Evolutionary conservation across 2,797 vertebrate species (phyloP).

Genomic region (Premnoplex brunnescens): DNA sequence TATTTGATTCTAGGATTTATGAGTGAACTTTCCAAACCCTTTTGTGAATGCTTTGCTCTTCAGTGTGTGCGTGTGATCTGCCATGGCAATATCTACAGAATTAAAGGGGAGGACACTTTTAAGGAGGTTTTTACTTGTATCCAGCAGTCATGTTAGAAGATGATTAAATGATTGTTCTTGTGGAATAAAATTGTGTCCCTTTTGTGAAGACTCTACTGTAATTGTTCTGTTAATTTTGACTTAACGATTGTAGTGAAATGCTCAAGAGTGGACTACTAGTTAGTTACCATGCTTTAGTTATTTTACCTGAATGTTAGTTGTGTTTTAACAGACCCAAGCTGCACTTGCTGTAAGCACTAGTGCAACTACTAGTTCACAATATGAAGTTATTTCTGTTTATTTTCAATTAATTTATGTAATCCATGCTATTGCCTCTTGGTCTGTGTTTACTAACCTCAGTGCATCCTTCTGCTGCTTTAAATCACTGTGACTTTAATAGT

Average conservation of each 20-base stretch:
- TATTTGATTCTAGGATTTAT: not conserved
- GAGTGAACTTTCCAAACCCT: not conserved
- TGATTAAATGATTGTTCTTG: not conserved
- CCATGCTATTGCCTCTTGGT: not conserved
- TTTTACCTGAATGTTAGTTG: not conserved
- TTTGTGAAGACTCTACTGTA: not conserved
- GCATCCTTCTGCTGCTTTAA: not conserved
- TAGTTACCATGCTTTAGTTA: not conserved
- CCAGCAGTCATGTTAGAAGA: not conserved
- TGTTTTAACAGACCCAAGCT: not conserved
- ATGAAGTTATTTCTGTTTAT: not conserved
- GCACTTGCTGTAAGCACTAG: not conserved
- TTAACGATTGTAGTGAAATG: not conserved
- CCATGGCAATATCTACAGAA: not conserved
- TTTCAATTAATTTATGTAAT: not conserved
- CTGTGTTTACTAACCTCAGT: not conserved
- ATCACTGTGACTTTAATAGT: not conserved
- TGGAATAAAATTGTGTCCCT: not conserved
- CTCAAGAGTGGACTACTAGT: not conserved
- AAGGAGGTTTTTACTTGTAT: not conserved
- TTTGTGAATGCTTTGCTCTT: not conserved
- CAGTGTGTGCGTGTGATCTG: not conserved
- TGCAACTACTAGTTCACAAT: not conserved
- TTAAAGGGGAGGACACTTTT: not conserved
- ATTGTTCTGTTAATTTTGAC: not conserved